A percentile compares a stretch with the other conserved stretches of the same genome.
These are phyloP conservation scores for Crocuta crocuta DNA, from an alignment of 2,113 vertebrate species.

Conservation along the genomic window DNA sequence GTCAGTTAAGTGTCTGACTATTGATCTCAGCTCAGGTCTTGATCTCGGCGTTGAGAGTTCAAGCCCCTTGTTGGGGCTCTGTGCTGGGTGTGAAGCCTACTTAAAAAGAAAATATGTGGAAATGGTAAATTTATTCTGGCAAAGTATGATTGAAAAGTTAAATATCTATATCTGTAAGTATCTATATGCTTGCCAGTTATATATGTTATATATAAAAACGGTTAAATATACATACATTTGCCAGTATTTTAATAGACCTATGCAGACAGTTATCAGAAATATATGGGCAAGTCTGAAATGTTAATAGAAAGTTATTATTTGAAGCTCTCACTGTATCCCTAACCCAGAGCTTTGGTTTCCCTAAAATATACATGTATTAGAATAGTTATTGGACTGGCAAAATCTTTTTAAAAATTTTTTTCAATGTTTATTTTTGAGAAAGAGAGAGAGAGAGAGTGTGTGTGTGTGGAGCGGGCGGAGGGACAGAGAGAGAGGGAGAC, in stretches of 20 bases:
- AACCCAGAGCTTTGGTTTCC: neutral
- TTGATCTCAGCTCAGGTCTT: no score
- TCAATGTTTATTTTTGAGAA: no score
- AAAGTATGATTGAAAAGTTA: neutral
- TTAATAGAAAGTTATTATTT: neutral
- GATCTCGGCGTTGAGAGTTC: no score
- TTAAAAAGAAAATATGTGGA: neutral
- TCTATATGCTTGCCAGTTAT: neutral
- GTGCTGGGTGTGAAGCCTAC: no score
- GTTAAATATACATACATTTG: neutral
- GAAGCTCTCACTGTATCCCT: neutral
- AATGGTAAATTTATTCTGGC: neutral
- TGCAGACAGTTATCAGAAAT: neutral
- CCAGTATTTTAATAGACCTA: neutral
- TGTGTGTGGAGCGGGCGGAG: no score
- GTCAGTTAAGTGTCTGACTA: no score
- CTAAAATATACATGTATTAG: neutral
- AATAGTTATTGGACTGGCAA: neutral
- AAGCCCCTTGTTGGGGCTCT: no score
- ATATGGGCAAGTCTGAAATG: neutral
- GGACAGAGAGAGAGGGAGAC: no score
- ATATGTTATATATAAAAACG: neutral
- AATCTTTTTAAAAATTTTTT: no score
- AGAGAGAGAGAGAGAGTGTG: no score
- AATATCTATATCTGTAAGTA: neutral